phyloP scores from a whole-genome alignment of 1,140 invertebrate genomes.

The Atta texana region DNA sequence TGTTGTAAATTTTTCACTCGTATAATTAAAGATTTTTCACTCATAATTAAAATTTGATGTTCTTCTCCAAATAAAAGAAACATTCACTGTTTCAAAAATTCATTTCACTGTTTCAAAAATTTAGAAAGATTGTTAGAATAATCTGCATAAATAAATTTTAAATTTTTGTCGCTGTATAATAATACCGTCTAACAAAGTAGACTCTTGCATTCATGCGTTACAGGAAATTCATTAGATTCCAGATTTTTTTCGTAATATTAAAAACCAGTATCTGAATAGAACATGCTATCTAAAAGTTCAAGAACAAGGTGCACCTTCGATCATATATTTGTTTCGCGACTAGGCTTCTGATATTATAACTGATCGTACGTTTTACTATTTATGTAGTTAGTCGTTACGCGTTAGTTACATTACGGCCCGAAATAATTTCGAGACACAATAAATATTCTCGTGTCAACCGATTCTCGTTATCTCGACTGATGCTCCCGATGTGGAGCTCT shows the following conservation, averaged over 20 bases:
- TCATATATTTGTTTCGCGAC: constrained; percentile 39
- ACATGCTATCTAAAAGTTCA: constrained; percentile 27
- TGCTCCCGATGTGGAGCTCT: constrained; percentile 39
- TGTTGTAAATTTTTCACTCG: no score
- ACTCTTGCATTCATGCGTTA: neutral
- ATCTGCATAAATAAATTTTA: neutral
- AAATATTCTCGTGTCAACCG: constrained; percentile 61
- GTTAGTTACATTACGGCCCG: constrained; percentile 54
- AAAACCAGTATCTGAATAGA: constrained; percentile 23
- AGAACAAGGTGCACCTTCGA: constrained; percentile 2
- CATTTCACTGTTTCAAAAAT: no score
- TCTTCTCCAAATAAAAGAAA: no score
- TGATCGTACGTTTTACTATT: constrained; percentile 39
- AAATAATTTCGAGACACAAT: constrained; percentile 63
- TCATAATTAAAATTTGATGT: no score
- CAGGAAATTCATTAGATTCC: neutral
- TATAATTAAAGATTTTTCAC: no score
- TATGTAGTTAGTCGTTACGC: constrained; percentile 61
- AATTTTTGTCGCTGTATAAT: neutral
- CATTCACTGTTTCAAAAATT: no score
- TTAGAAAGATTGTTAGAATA: neutral
- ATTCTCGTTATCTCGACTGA: constrained; percentile 72
- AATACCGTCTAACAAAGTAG: neutral
- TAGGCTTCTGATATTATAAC: constrained; percentile 55
- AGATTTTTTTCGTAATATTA: constrained; percentile 42